Conservation (phyloP, 2,797 vertebrate species). For the Bucorvus abyssinicus region DNA sequence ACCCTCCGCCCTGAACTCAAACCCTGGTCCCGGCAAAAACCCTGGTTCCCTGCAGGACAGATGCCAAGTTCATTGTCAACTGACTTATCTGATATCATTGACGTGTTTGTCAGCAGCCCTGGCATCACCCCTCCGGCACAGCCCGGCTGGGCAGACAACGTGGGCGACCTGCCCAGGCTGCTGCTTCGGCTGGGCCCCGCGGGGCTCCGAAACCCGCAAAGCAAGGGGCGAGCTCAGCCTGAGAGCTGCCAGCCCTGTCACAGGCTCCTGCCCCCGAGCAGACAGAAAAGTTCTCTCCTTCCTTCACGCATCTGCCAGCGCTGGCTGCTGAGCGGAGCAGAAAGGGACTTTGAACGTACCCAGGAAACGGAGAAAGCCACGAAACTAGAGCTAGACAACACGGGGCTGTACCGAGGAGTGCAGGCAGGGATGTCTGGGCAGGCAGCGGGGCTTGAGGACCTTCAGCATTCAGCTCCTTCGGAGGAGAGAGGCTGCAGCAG, state of each 20-base stretch:
- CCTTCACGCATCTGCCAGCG: neutral
- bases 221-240: constrained; percentile 59
- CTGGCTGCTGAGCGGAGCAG: neutral
- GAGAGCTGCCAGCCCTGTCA: neutral
- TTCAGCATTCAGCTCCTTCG: neutral
- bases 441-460: neutral
- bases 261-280: neutral
- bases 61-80: neutral
- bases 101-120: neutral
- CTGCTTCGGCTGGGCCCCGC: neutral
- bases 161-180: neutral
- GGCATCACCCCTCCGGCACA: neutral
- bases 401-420: neutral
- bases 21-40: neutral
- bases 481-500: neutral
- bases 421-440: neutral
- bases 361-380: neutral
- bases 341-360: neutral
- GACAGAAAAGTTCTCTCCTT: neutral
- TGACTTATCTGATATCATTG: neutral
- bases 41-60: neutral
- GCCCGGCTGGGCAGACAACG: accelerated
- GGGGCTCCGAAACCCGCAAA: constrained; percentile 75
- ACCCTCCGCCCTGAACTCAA: neutral
- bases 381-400: neutral